A percentile compares a stretch with the other conserved stretches of the same genome.
Conservation (phyloP, 2,888 invertebrate genomes). For the Sarcophaga variegata region DNA sequence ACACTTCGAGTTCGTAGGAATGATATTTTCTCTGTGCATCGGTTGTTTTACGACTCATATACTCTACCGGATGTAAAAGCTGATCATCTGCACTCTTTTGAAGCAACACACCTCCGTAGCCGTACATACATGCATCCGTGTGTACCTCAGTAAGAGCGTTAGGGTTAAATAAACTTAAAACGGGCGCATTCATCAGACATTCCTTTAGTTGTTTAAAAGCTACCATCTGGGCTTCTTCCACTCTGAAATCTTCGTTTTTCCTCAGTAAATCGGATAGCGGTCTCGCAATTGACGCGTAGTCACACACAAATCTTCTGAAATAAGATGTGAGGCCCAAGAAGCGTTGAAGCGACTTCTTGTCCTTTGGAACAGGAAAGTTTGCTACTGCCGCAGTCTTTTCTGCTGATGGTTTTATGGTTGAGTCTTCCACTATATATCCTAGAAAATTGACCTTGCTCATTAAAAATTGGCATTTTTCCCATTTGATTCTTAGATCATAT, state of each 20-base stretch:
- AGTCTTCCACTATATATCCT: conserved; percentile 55
- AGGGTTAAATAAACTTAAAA: neutral
- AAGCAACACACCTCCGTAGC: conserved; percentile 59
- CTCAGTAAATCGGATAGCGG: conserved; percentile 53
- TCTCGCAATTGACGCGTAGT: conserved; percentile 51
- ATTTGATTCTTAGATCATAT: conserved; percentile 62
- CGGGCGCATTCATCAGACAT: conserved; percentile 25
- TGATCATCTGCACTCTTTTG: conserved; percentile 12
- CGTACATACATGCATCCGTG: conserved; percentile 68
- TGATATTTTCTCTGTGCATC: conserved; percentile 8
- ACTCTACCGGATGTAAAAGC: conserved; percentile 2
- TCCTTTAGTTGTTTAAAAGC: conserved; percentile 31
- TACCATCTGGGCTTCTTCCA: conserved; percentile 62
- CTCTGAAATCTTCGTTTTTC: conserved; percentile 71
- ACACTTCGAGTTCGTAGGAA: conserved; percentile 17
- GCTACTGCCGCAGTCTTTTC: conserved; percentile 48
- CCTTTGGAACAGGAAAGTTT: conserved; percentile 51
- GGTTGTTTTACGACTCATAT: conserved; percentile 47
- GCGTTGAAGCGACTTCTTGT: conserved; percentile 11
- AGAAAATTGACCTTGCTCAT: conserved; percentile 60
- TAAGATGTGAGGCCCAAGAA: conserved; percentile 63
- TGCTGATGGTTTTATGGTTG: conserved; percentile 47
- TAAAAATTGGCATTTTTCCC: conserved; percentile 69
- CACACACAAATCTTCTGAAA: conserved; percentile 60
- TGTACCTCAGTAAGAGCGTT: conserved; percentile 42